Conservation (phyloP, 64 coral and sea anemone genomes). For the Stylophora pistillata region DNA sequence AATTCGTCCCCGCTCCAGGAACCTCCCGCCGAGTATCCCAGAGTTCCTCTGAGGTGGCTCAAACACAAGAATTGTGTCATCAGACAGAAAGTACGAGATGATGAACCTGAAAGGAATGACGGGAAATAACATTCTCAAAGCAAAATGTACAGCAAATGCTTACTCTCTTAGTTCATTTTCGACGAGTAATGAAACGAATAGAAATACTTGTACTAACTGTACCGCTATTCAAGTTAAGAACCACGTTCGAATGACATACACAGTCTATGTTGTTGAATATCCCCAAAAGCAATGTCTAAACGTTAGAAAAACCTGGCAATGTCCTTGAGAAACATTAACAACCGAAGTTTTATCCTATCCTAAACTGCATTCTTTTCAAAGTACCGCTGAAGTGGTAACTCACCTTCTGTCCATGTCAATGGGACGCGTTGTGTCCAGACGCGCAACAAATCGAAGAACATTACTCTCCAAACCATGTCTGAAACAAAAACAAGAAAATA, state of each 20-base stretch:
- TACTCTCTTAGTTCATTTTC: too few species aligned
- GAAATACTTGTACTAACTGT: too few species aligned
- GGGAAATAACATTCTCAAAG: neutral
- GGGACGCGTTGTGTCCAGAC: conserved; percentile 87
- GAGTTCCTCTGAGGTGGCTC: conserved; percentile 97
- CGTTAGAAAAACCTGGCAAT: too few species aligned
- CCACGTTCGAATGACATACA: too few species aligned
- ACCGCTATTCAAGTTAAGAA: too few species aligned
- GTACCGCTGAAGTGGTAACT: neutral
- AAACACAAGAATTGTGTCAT: conserved; percentile 91
- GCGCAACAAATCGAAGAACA: conserved; percentile 95
- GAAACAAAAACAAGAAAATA: neutral
- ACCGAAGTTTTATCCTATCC: too few species aligned
- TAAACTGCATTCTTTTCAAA: neutral
- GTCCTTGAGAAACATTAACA: too few species aligned
- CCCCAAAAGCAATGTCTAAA: too few species aligned
- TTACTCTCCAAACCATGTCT: conserved; percentile 97
- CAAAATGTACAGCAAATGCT: too few species aligned
- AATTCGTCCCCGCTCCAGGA: conserved; percentile 86
- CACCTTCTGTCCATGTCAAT: conserved; percentile 94
- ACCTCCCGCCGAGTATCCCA: conserved; percentile 95
- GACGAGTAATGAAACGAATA: too few species aligned
- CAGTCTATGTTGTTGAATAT: too few species aligned
- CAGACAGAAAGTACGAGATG: conserved; percentile 92
- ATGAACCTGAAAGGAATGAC: conserved; percentile 63